Base-by-base conservation (phyloP, 2,797 vertebrate species). In the Monodelphis domestica region DNA sequence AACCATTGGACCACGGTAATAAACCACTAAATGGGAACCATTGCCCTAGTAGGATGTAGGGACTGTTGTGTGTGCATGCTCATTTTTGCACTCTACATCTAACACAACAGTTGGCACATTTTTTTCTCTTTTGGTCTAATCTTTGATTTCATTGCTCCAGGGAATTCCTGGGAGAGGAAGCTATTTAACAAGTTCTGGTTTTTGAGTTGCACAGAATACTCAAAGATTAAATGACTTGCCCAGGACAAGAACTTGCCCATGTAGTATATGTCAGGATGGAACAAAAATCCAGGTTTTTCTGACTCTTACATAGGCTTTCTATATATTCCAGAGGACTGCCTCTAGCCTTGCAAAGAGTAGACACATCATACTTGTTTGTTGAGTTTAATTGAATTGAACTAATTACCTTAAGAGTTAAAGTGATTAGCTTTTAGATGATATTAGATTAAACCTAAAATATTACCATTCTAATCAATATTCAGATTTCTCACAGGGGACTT, bases 151-250 rank as follows among this genome's bases (percentile, higher is more conserved):
- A 45, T 45, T 50, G 38, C 17, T 84, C 3, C 24, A 84, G 70
- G 70, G 38, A 50, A 84, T 10, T 50, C 38, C 45, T 84, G 2
- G 70, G 38, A 24, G 38, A 84, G 38, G 70, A 50, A 84, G n/a
- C 38, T 24, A 0, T 78, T 78, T 78, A 78, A 24, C 70, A 84
- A 50, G 84, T 84, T 84, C 11, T 84, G 21, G 38, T 28, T 84
- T 84, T 84, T 1, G 24, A 84, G 38, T 50, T 84, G 38, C 24
- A 28, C n/a, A 84, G 59, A 56, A 53, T 52, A 89, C 28, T 50
- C 59, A 94, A 45, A 63, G n/a, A 51, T 88, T 89, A 54, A 15
- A 24, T 88, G 89, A 92, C 45, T 89, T 91, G 56, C n/a, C 59
- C 5, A 53, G 17, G 3, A 15, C n/a, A n/a, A n/a, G n/a, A n/a